These are phyloP conservation scores for Ecliptopera silaceata DNA, from an alignment of 2,888 invertebrate genomes.

Conservation along the genomic window DNA sequence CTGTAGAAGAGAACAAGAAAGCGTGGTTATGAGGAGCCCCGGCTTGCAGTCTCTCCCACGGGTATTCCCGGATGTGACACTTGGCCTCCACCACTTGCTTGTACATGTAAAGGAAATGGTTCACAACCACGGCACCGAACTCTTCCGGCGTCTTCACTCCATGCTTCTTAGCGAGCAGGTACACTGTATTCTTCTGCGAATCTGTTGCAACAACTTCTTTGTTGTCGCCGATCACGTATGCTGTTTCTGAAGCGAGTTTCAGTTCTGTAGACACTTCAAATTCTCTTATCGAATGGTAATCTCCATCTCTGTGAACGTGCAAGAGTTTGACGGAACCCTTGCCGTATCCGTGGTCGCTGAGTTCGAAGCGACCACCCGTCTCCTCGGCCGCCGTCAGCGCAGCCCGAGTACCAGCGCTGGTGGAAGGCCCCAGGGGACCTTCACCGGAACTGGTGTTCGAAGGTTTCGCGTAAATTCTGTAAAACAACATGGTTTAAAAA, in stretches of 20 bases:
- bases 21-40: conserved; percentile 88
- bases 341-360: conserved; percentile 87
- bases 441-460: conserved; percentile 70
- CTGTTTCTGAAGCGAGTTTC: conserved; percentile 86
- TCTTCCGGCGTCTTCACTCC: conserved; percentile 90
- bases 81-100: conserved; percentile 88
- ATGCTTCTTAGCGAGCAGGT: conserved; percentile 89
- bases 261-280: conserved; percentile 88
- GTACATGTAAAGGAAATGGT: conserved; percentile 89
- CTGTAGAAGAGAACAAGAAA: conserved; percentile 87
- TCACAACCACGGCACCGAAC: conserved; percentile 88
- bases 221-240: conserved; percentile 90
- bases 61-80: conserved; percentile 88
- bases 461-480: conserved; percentile 78
- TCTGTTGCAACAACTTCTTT: conserved; percentile 91
- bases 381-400: conserved; percentile 69
- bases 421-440: conserved; percentile 27
- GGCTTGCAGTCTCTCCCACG: conserved; percentile 87
- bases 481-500: conserved; percentile 30
- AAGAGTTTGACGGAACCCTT: conserved; percentile 89
- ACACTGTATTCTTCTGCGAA: conserved; percentile 92
- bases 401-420: conserved; percentile 35
- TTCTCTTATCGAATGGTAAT: conserved; percentile 87
- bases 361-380: conserved; percentile 81
- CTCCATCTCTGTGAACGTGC: conserved; percentile 86